Evolutionary conservation across 2,113 vertebrate genomes (phyloP).

Genomic region (Parotia lawesii): DNA sequence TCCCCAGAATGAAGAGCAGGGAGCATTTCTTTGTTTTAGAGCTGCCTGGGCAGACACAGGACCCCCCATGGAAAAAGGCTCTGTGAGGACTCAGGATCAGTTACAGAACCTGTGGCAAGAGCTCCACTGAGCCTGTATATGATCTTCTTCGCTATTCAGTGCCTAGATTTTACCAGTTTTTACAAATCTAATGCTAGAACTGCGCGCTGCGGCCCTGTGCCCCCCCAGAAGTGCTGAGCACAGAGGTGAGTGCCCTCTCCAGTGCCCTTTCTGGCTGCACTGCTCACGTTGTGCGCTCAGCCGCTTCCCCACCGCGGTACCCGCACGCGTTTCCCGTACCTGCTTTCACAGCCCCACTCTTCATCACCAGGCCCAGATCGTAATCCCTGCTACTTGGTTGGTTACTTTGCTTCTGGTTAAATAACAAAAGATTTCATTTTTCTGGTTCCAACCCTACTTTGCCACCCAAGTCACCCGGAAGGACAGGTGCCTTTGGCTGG

Average conservation of each 20-base stretch:
- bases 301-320: background rate
- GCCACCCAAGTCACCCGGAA: background rate
- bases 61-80: background rate
- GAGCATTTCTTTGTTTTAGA: background rate
- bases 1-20: background rate
- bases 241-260: background rate
- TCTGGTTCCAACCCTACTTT: background rate
- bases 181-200: background rate
- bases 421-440: background rate
- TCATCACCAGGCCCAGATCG: background rate
- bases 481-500: background rate
- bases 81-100: background rate
- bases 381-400: background rate
- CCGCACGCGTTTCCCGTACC: background rate
- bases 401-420: background rate
- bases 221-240: background rate
- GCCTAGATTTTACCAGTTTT: background rate
- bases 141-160: fast-evolving
- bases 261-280: background rate
- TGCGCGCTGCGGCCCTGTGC: background rate
- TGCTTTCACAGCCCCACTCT: background rate
- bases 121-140: background rate
- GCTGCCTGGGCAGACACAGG: background rate
- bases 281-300: fast-evolving
- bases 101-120: background rate